A percentile compares a stretch with the other conserved stretches of the same genome.
phyloP scores from a whole-genome alignment of 1,140 invertebrate genomes.

The Eupristina koningsbergeri region DNA sequence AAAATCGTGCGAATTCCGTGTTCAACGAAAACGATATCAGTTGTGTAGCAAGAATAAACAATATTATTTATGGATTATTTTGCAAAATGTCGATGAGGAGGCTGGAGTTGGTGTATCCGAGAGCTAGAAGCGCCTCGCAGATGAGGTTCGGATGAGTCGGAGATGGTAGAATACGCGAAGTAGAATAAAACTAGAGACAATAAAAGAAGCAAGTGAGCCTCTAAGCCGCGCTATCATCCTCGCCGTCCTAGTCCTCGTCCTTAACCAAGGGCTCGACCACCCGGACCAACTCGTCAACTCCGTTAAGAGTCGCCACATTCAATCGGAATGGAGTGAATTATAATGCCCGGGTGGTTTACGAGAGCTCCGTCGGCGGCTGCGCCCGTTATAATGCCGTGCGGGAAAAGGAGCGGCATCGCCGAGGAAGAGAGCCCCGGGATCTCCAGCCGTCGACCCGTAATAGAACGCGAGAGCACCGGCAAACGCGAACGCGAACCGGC shows the following conservation, averaged over 20 bases:
- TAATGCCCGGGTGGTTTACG: constrained; percentile 29
- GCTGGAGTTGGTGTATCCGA: no score
- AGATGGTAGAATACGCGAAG: no score
- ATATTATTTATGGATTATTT: no score
- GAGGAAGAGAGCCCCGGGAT: constrained; percentile 32
- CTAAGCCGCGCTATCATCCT: no score
- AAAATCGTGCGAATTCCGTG: neutral
- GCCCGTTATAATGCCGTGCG: constrained; percentile 59
- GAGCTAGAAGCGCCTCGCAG: neutral
- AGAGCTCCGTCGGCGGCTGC: constrained; percentile 3
- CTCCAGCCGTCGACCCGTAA: constrained; percentile 56
- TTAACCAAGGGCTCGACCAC: neutral
- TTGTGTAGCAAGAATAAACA: no score
- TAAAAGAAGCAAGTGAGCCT: no score
- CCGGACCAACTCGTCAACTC: no score
- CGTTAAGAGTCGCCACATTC: no score
- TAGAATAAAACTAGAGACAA: no score
- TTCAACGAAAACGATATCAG: no score
- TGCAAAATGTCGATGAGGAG: no score
- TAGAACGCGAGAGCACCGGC: constrained; percentile 46
- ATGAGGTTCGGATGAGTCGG: no score
- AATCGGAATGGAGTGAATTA: constrained; percentile 5
- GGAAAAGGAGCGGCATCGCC: constrained; percentile 48
- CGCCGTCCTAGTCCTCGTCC: neutral
- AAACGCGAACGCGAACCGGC: neutral